Conservation (phyloP, 2,797 vertebrate species). For the Hippopotamyrus pictus region DNA sequence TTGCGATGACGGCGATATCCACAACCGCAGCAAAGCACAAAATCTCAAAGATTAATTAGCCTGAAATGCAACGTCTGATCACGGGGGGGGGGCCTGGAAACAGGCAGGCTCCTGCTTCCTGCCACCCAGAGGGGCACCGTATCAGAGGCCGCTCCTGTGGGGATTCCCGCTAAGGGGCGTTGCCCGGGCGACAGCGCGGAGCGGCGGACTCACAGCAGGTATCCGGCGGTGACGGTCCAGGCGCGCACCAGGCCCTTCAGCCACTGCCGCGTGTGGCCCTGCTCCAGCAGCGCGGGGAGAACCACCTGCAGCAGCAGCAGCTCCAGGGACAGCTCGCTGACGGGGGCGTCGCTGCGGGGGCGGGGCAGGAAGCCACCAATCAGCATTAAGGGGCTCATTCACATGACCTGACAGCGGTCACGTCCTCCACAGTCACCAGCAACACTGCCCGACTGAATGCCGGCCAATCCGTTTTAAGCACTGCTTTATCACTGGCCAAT, state of each 20-base stretch:
- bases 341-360: constrained; percentile 75
- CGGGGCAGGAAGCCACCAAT: constrained; percentile 10
- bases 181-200: not conserved
- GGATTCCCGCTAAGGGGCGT: not conserved
- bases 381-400: not conserved
- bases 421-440: not conserved
- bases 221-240: constrained; percentile 89
- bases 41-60: not conserved
- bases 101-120: not conserved
- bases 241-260: constrained; percentile 87
- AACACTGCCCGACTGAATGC: not conserved
- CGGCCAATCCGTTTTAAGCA: not conserved
- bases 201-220: constrained; percentile 75
- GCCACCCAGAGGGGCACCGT: not conserved
- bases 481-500: not conserved
- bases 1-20: not conserved
- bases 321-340: constrained; percentile 74
- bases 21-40: not conserved
- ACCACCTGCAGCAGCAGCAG: constrained; percentile 81
- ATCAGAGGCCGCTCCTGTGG: not conserved
- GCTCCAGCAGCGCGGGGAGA: constrained; percentile 76
- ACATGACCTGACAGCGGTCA: not conserved
- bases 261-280: constrained; percentile 89
- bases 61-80: not conserved
- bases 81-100: not conserved